Evolutionary conservation across 2,113 vertebrate genomes (phyloP).

Genomic region (Nycticorax nycticorax): DNA sequence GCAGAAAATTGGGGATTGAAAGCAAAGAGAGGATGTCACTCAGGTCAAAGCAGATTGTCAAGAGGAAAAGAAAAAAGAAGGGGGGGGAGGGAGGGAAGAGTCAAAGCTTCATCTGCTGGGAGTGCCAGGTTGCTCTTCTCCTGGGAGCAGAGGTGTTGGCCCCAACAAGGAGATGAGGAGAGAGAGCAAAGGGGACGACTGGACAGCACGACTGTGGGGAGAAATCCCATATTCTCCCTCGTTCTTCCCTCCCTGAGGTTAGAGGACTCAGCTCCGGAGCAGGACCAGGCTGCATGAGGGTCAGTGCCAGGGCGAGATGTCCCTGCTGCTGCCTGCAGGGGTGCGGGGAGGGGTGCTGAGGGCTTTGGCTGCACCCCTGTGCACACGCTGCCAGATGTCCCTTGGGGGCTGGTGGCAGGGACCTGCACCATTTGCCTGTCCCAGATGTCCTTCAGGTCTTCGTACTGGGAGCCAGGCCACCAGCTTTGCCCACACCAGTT

Average conservation of each 20-base stretch:
- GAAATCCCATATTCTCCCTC: background rate
- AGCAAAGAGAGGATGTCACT: conserved; percentile 27
- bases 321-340: background rate
- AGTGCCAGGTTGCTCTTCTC: background rate
- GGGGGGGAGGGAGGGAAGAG: background rate
- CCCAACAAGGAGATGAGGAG: background rate
- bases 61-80: background rate
- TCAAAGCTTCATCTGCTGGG: background rate
- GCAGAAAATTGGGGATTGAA: conserved; percentile 26
- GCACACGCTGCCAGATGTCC: background rate
- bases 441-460: background rate
- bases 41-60: conserved; percentile 16
- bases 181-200: background rate
- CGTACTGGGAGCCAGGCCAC: background rate
- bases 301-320: background rate
- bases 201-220: background rate
- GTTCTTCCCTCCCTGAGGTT: background rate
- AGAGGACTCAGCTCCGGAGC: background rate
- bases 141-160: background rate
- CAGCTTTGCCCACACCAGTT: background rate
- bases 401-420: background rate
- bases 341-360: background rate
- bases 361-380: background rate
- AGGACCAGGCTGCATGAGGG: background rate
- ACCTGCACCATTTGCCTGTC: background rate